These are phyloP conservation scores for Spea hammondii DNA, from an alignment of 2,797 vertebrate genomes.

Conservation along the genomic window DNA sequence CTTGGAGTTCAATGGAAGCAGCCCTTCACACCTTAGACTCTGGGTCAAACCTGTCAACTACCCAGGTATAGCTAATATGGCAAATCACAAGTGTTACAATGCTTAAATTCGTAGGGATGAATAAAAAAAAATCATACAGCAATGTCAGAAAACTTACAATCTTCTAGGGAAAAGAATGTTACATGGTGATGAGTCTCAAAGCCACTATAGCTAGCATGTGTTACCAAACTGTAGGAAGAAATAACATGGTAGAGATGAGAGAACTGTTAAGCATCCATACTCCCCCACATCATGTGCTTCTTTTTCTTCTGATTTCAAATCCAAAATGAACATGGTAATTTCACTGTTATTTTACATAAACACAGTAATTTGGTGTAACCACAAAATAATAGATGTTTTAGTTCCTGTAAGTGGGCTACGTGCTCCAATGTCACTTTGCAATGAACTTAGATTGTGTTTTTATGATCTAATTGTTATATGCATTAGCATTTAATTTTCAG, in stretches of 20 bases:
- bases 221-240: conserved; percentile 57
- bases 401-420: conserved; percentile 33
- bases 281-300: conserved; percentile 63
- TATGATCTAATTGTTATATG: too few species aligned
- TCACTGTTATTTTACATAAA: conserved; percentile 59
- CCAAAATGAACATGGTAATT: conserved; percentile 60
- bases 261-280: conserved; percentile 62
- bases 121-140: background rate
- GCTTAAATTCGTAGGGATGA: background rate
- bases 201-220: conserved; percentile 10
- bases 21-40: too few species aligned
- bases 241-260: conserved; percentile 56
- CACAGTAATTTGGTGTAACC: conserved; percentile 59
- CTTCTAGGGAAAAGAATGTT: conserved; percentile 1
- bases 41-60: too few species aligned
- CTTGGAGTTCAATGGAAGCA: too few species aligned
- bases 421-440: conserved; percentile 17
- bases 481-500: background rate
- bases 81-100: too few species aligned
- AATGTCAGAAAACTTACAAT: background rate
- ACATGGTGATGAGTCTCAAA: conserved; percentile 5
- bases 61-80: too few species aligned
- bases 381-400: conserved; percentile 55
- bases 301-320: conserved; percentile 59
- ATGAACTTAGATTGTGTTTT: background rate